Percentiles rank a stretch among this genome's conserved stretches.
Conservation (phyloP, 1,140 invertebrate genomes). For the Micrasema minimum region DNA sequence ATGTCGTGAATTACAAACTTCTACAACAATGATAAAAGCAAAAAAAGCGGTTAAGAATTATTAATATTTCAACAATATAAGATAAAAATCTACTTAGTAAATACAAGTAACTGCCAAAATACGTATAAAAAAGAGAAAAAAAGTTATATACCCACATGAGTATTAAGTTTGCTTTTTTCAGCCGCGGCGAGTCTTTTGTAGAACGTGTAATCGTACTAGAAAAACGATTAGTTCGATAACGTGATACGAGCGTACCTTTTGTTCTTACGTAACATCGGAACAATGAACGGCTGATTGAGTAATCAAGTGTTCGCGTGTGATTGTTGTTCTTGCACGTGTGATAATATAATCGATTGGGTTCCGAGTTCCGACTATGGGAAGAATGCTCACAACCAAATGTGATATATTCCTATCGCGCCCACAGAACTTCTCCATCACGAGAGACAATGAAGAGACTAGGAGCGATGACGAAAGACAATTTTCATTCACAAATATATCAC, state of each 20-base stretch:
- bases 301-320: conserved; percentile 13
- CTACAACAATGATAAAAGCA: no score
- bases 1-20: no score
- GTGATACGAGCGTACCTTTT: no score
- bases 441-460: not conserved
- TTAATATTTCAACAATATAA: no score
- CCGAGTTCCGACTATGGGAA: conserved; percentile 3
- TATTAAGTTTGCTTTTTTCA: not conserved
- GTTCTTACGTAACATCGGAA: conserved; percentile 1
- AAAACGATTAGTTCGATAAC: no score
- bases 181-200: not conserved
- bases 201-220: not conserved
- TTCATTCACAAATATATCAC: conserved; percentile 12
- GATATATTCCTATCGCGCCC: conserved; percentile 13
- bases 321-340: conserved; percentile 15
- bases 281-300: conserved; percentile 13
- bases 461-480: conserved; percentile 9
- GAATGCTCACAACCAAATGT: not conserved
- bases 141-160: no score
- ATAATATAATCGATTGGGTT: conserved; percentile 22
- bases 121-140: no score
- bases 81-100: no score
- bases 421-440: not conserved
- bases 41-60: no score
- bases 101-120: no score